These are phyloP conservation scores for Notarius lentiginosus DNA, from an alignment of 2,113 vertebrate species.

Conservation along the genomic window DNA sequence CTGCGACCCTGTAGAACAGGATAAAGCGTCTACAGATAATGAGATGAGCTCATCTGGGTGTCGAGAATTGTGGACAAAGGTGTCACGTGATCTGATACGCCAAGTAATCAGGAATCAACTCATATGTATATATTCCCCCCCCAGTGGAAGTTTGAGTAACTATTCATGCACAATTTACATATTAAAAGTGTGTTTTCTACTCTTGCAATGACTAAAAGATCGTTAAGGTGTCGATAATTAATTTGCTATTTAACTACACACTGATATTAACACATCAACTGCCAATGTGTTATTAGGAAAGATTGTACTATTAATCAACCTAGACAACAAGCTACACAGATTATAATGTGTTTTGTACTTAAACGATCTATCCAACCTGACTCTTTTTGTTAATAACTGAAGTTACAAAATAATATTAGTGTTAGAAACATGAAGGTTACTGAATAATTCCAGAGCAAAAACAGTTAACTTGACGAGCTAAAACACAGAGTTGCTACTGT, in stretches of 20 bases:
- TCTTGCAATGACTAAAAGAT: too few species aligned
- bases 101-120: too few species aligned
- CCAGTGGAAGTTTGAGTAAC: too few species aligned
- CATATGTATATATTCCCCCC: too few species aligned
- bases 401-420: background rate
- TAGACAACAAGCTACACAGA: background rate
- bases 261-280: background rate
- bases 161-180: too few species aligned
- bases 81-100: too few species aligned
- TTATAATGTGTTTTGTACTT: background rate
- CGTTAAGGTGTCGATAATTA: too few species aligned
- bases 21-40: too few species aligned
- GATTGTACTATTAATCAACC: background rate
- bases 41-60: too few species aligned
- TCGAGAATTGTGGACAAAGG: too few species aligned
- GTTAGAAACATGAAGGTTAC: background rate
- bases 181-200: too few species aligned
- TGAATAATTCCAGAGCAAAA: background rate
- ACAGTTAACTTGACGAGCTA: background rate
- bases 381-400: background rate
- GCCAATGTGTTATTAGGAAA: background rate
- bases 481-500: background rate
- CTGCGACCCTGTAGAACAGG: too few species aligned
- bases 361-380: background rate
- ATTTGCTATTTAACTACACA: background rate